Evolutionary conservation across 2,113 vertebrate genomes (phyloP).

Genomic region (Misgurnus anguillicaudatus): DNA sequence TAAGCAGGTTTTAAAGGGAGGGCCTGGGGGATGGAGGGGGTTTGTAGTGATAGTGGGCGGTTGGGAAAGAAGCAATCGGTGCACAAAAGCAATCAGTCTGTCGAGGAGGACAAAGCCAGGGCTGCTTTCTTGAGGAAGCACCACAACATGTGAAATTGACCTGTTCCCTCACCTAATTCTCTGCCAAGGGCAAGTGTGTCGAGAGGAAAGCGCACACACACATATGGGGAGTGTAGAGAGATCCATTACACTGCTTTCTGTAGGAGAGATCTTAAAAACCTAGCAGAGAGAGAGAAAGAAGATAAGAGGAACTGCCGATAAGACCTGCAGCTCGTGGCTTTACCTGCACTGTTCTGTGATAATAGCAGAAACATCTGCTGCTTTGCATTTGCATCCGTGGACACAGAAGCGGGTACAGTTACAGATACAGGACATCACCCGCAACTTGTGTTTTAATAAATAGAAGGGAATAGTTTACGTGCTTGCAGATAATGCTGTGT

Average conservation of each 20-base stretch:
- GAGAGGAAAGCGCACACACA: neutral
- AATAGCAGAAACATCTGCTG: constrained; percentile 37
- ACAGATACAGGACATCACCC: neutral
- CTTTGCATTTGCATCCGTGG: constrained; percentile 19
- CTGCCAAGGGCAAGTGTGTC: constrained; percentile 37
- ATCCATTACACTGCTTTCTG: constrained; percentile 45
- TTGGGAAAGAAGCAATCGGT: constrained; percentile 48
- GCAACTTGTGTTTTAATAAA: neutral
- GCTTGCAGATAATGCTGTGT: constrained; percentile 48
- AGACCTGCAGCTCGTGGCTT: constrained; percentile 36
- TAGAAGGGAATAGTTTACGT: constrained; percentile 44
- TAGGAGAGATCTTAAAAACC: constrained; percentile 43
- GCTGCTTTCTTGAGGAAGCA: constrained; percentile 45
- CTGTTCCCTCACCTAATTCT: constrained; percentile 47
- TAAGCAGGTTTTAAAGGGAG: constrained; percentile 45
- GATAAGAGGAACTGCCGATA: constrained; percentile 49
- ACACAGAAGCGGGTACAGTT: neutral
- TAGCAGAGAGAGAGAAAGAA: constrained; percentile 37
- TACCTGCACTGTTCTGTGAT: constrained; percentile 42
- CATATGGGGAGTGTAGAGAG: constrained; percentile 16
- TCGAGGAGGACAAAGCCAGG: constrained; percentile 43
- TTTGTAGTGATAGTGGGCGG: constrained; percentile 10
- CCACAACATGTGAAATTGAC: constrained; percentile 47
- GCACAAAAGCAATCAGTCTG: constrained; percentile 55
- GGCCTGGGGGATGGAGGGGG: constrained; percentile 17